Evolutionary conservation across 2,888 invertebrate genomes (phyloP).

Genomic region (Agelastica alni): DNA sequence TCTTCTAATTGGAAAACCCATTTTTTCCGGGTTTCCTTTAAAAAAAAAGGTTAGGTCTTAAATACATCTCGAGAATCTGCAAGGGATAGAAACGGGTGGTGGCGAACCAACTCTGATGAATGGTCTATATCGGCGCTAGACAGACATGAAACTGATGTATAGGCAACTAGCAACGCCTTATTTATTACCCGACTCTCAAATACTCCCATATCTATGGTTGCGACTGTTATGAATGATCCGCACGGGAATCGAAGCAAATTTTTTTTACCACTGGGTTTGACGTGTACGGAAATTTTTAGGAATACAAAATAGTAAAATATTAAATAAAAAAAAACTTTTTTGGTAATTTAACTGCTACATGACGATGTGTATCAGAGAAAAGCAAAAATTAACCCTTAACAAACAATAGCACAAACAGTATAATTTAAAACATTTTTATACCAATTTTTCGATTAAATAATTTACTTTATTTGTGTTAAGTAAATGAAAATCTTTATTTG

Average conservation of each 20-base stretch:
- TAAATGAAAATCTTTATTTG: no score
- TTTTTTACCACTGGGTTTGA: conserved; percentile 17
- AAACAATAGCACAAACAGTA: no score
- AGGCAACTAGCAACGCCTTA: conserved; percentile 46
- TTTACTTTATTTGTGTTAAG: no score
- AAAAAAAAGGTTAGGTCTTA: conserved; percentile 8
- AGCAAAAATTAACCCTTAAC: no score
- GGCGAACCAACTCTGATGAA: conserved; percentile 40
- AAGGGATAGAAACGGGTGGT: conserved; percentile 29
- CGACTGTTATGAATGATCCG: conserved; percentile 51
- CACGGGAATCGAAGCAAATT: conserved; percentile 37
- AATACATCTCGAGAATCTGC: conserved; percentile 22
- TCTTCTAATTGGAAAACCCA: neutral
- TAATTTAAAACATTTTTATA: no score
- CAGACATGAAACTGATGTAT: conserved; percentile 51
- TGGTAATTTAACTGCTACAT: no score
- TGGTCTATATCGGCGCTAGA: conserved; percentile 56
- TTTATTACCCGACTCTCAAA: conserved; percentile 50
- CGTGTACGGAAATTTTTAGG: conserved; percentile 11
- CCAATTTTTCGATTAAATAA: no score
- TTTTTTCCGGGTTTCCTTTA: neutral
- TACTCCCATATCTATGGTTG: conserved; percentile 49
- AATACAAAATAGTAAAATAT: neutral
- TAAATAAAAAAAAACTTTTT: no score
- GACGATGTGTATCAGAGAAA: no score